These are phyloP conservation scores for Melanophora roralis DNA, from an alignment of 2,888 invertebrate genomes.

Conservation along the genomic window DNA sequence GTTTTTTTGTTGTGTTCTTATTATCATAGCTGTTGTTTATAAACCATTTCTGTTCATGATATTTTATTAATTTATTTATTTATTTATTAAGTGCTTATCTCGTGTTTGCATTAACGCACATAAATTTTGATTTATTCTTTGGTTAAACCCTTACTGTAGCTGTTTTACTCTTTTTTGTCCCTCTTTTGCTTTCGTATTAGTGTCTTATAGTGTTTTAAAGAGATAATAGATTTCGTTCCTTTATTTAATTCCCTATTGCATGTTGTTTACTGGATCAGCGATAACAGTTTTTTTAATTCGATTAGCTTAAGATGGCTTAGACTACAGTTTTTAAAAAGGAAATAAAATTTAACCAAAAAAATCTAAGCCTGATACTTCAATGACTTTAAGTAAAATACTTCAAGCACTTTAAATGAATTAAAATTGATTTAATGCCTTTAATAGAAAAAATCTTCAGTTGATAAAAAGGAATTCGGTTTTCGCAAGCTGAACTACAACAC, in stretches of 20 bases:
- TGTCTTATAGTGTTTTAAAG: constrained; percentile 19
- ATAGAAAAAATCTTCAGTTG: too few species aligned
- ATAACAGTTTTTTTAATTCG: constrained; percentile 43
- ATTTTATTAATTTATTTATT: constrained; percentile 37
- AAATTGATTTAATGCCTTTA: too few species aligned
- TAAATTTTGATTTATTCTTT: constrained; percentile 58
- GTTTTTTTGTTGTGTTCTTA: not conserved
- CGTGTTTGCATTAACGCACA: constrained; percentile 56
- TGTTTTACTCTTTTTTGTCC: constrained; percentile 13
- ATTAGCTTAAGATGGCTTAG: constrained; percentile 28
- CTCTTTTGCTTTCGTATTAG: constrained; percentile 2
- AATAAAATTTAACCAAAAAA: not conserved
- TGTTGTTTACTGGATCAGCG: constrained; percentile 24
- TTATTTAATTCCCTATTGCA: constrained; percentile 4
- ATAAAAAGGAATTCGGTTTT: too few species aligned
- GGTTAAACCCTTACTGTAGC: constrained; percentile 30
- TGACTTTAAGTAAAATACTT: too few species aligned
- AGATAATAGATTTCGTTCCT: constrained; percentile 28
- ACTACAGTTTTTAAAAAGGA: not conserved
- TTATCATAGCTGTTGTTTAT: constrained; percentile 3
- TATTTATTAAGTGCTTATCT: constrained; percentile 56
- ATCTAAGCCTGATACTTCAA: too few species aligned
- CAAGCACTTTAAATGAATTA: too few species aligned
- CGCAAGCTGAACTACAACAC: too few species aligned
- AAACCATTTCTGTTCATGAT: not conserved